A percentile compares a stretch with the other conserved stretches of the same genome.
These are phyloP conservation scores for Tribolium castaneum DNA, from an alignment of 1,140 invertebrate species.

Conservation along the genomic window DNA sequence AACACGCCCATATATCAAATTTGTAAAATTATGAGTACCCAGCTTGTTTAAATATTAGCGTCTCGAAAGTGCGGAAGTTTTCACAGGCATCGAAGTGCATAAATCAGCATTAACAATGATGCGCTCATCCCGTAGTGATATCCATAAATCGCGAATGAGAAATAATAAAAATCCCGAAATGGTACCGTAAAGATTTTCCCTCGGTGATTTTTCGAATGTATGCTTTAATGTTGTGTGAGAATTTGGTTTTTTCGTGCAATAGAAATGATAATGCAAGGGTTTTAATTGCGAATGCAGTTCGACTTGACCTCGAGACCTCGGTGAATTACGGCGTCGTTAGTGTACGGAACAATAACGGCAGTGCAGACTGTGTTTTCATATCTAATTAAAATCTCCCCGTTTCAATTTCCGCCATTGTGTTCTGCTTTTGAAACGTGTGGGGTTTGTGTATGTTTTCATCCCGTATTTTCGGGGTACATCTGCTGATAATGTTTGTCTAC, in stretches of 20 bases:
- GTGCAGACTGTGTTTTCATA: slow-evolving; percentile 45
- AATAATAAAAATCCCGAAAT: slow-evolving; percentile 17
- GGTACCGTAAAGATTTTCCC: slow-evolving; percentile 1
- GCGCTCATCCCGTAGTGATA: not conserved
- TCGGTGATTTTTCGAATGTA: not conserved
- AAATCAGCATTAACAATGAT: slow-evolving; percentile 26
- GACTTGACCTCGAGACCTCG: slow-evolving; percentile 34
- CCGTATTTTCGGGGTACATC: slow-evolving; percentile 32
- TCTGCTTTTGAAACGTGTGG: slow-evolving; percentile 35
- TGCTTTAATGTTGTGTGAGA: not conserved
- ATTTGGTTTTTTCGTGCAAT: not conserved
- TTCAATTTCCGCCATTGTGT: slow-evolving; percentile 51
- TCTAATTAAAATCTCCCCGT: slow-evolving; percentile 54
- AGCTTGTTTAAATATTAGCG: not conserved
- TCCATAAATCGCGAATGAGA: slow-evolving; percentile 16
- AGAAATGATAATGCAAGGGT: slow-evolving; percentile 33
- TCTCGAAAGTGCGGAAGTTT: not conserved
- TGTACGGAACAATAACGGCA: slow-evolving; percentile 40
- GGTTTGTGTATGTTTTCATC: slow-evolving; percentile 18
- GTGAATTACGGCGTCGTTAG: slow-evolving; percentile 48
- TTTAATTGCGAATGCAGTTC: slow-evolving; percentile 43
- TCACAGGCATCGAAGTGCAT: not conserved
- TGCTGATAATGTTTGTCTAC: slow-evolving; percentile 35
- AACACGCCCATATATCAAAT: not conserved
- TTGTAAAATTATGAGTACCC: not conserved